phyloP scores from a whole-genome alignment of 1,140 invertebrate species.

The Cherax quadricarinatus region DNA sequence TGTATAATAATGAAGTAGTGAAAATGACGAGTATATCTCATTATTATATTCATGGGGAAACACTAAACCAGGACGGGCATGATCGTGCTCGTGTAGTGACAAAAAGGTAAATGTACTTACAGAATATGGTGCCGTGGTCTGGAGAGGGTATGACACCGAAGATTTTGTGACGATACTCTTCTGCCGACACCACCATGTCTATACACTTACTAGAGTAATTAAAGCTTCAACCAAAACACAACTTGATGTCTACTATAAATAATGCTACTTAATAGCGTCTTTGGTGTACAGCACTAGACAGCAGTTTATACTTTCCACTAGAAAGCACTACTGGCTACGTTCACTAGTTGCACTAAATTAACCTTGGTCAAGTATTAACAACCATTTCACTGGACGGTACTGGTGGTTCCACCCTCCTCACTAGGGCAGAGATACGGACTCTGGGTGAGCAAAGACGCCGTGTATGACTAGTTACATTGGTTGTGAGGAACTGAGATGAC shows the following conservation, averaged over 20 bases:
- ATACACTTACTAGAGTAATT: slow-evolving; percentile 56
- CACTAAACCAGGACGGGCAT: no score
- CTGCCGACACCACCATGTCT: slow-evolving; percentile 59
- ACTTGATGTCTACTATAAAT: slow-evolving; percentile 5
- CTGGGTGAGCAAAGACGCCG: slow-evolving; percentile 30
- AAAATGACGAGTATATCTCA: no score
- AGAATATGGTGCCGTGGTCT: slow-evolving; percentile 9
- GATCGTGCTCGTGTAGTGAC: no score
- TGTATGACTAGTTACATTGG: slow-evolving; percentile 45
- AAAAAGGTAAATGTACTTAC: slow-evolving; percentile 20
- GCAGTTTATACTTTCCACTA: slow-evolving; percentile 41
- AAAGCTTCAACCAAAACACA: slow-evolving; percentile 68
- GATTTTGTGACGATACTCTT: slow-evolving; percentile 63
- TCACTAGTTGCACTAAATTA: slow-evolving; percentile 46
- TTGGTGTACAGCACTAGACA: slow-evolving; percentile 18
- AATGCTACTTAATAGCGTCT: slow-evolving; percentile 12
- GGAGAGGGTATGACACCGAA: slow-evolving; percentile 65
- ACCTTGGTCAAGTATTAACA: slow-evolving; percentile 22
- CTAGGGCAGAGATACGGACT: slow-evolving; percentile 20
- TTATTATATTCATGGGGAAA: no score
- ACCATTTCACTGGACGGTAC: slow-evolving; percentile 54
- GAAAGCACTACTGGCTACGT: slow-evolving; percentile 55
- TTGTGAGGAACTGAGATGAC: slow-evolving; percentile 43
- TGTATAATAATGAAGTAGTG: no score
- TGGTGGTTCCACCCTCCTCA: slow-evolving; percentile 31